These are phyloP conservation scores for Ectobius pallidus DNA, from an alignment of 2,888 invertebrate species.

Conservation along the genomic window DNA sequence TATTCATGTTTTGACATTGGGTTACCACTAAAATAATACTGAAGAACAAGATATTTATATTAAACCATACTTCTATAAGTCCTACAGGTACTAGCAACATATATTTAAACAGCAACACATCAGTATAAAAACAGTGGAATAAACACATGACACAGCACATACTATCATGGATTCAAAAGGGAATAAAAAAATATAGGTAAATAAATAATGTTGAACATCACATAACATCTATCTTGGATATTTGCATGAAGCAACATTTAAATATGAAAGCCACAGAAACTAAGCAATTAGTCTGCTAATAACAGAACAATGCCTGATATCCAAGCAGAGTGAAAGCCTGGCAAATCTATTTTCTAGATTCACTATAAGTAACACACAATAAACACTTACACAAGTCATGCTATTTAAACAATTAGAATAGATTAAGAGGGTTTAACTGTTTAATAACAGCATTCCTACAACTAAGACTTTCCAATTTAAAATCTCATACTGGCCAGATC, in stretches of 20 bases:
- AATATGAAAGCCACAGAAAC: background rate
- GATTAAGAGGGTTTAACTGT: background rate
- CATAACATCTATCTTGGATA: no score
- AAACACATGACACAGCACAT: background rate
- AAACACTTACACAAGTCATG: background rate
- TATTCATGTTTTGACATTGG: no score
- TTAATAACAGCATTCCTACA: background rate
- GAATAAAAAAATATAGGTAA: no score
- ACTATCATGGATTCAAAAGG: background rate
- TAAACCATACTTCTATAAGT: no score
- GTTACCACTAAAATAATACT: no score
- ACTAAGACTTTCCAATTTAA: background rate
- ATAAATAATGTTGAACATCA: no score
- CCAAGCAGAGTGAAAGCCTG: background rate
- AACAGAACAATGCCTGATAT: background rate
- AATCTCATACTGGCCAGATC: slow-evolving; percentile 19
- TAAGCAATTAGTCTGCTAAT: background rate
- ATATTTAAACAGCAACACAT: no score
- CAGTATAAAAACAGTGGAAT: no score
- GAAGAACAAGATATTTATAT: no score
- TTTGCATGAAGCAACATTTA: background rate
- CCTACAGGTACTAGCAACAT: no score
- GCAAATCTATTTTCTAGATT: background rate
- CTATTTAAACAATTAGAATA: background rate
- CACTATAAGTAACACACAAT: background rate